Conservation (phyloP, 1,140 invertebrate genomes). For the Acromyrmex charruanus region DNA sequence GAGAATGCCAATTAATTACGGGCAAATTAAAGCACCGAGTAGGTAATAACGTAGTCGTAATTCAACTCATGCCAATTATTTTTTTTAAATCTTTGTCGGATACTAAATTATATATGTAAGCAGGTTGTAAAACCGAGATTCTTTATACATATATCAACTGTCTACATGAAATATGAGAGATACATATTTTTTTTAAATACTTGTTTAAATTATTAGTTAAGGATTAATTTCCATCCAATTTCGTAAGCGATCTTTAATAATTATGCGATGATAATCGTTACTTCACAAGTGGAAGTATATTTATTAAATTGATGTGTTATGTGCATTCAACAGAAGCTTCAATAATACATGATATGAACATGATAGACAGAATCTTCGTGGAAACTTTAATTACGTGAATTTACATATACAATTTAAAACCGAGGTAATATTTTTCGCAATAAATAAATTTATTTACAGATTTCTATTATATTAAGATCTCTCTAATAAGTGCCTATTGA, state of each 20-base stretch:
- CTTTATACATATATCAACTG: neutral
- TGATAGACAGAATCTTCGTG: neutral
- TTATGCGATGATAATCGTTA: neutral
- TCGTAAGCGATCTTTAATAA: neutral
- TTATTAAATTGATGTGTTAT: neutral
- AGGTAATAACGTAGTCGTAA: conserved; percentile 21
- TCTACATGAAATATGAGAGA: neutral
- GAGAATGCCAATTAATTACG: conserved; percentile 7
- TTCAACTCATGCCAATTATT: neutral
- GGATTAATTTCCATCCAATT: neutral
- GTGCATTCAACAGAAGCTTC: neutral
- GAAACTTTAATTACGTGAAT: neutral
- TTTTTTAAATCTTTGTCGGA: conserved; percentile 2
- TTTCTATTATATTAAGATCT: no score
- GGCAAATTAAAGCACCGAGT: conserved; percentile 15
- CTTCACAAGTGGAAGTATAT: neutral
- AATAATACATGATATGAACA: neutral
- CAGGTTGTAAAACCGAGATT: neutral
- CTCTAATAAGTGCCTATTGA: no score
- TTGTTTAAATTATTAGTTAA: conserved; percentile 11
- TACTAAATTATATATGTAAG: conserved; percentile 19
- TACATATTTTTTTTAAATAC: neutral
- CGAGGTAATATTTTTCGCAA: no score
- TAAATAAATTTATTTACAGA: no score
- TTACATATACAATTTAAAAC: neutral